phyloP scores from a whole-genome alignment of 2,888 invertebrate species.

The Desoria tigrina region DNA sequence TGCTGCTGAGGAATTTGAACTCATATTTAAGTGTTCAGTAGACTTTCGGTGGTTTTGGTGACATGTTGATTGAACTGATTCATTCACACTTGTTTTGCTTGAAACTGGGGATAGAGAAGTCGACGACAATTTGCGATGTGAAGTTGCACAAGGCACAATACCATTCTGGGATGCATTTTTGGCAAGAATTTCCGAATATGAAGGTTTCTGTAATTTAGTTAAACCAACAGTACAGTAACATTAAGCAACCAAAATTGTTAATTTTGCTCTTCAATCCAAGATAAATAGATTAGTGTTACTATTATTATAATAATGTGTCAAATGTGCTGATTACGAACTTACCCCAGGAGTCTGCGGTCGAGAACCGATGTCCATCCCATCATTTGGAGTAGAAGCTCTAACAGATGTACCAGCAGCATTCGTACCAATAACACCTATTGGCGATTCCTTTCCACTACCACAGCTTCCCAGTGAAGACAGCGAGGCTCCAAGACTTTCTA shows the following conservation, averaged over 20 bases:
- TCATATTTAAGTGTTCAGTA: slow-evolving; percentile 30
- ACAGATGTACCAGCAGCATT: neutral
- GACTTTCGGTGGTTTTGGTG: slow-evolving; percentile 32
- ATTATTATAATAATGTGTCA: neutral
- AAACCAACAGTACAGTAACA: neutral
- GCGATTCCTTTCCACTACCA: slow-evolving; percentile 28
- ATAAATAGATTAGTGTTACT: slow-evolving; percentile 12
- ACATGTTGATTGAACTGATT: neutral
- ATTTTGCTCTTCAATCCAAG: neutral
- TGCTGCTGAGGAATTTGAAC: slow-evolving; percentile 44
- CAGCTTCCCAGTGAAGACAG: neutral
- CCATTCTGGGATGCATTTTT: slow-evolving; percentile 38
- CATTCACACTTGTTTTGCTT: slow-evolving; percentile 23
- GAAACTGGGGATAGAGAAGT: slow-evolving; percentile 35
- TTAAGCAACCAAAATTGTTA: no score
- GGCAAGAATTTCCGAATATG: slow-evolving; percentile 49
- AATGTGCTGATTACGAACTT: slow-evolving; percentile 7
- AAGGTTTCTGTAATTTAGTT: slow-evolving; percentile 45
- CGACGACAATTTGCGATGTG: slow-evolving; percentile 36
- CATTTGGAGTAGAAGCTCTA: slow-evolving; percentile 40
- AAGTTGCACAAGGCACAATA: slow-evolving; percentile 4
- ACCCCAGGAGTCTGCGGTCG: slow-evolving; percentile 47
- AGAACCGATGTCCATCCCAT: slow-evolving; percentile 33
- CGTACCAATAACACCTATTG: slow-evolving; percentile 8
- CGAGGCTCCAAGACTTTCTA: slow-evolving; percentile 7